Evolutionary conservation across 2,888 invertebrate species (phyloP).

Genomic region (Idaea biselata): DNA sequence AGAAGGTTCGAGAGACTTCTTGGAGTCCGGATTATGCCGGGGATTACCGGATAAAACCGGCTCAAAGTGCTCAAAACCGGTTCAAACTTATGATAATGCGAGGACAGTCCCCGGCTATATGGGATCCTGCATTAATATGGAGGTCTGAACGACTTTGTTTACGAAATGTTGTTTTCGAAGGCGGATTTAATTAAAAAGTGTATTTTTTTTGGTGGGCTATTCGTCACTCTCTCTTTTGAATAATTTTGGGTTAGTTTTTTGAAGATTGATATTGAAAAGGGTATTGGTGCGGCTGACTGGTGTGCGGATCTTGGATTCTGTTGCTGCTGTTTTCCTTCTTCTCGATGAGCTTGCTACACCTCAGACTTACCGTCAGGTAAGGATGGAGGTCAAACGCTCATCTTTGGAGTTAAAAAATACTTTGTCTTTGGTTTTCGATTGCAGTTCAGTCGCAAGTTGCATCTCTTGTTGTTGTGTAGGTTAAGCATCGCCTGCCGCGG

Average conservation of each 20-base stretch:
- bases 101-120: constrained; percentile 1
- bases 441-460: no score
- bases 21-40: constrained; percentile 55
- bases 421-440: no score
- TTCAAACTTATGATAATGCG: constrained; percentile 75
- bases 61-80: constrained; percentile 38
- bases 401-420: no score
- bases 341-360: no score
- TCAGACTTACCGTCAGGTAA: no score
- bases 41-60: constrained; percentile 50
- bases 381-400: no score
- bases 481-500: no score
- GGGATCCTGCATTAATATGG: not conserved
- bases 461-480: no score
- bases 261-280: not conserved
- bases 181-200: not conserved
- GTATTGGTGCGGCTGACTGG: no score
- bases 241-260: not conserved
- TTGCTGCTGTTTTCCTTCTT: no score
- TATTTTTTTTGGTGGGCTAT: not conserved
- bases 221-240: not conserved
- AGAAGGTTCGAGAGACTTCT: constrained; percentile 27
- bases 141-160: not conserved
- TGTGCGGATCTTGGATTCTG: no score
- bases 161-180: not conserved